These are phyloP conservation scores for Callimorpha dominula DNA, from an alignment of 2,888 invertebrate genomes.

Conservation along the genomic window DNA sequence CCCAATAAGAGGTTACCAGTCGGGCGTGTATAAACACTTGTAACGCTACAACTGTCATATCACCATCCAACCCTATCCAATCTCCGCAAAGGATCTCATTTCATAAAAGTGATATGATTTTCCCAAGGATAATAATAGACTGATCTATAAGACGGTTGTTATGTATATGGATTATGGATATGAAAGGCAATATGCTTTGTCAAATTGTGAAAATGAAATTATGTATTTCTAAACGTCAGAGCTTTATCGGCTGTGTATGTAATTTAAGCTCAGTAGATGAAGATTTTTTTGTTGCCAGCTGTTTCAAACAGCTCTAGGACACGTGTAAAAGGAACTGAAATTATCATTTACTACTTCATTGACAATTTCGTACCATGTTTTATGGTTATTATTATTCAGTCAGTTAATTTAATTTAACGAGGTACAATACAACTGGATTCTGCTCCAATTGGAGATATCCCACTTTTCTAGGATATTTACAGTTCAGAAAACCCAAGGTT, in stretches of 20 bases:
- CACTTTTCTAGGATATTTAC: too few relatives aligned
- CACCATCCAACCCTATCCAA: background rate
- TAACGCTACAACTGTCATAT: background rate
- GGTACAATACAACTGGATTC: too few relatives aligned
- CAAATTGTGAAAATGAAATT: background rate
- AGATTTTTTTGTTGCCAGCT: background rate
- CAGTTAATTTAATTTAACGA: too few relatives aligned
- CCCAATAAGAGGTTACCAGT: background rate
- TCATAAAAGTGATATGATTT: background rate
- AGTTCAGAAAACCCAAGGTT: too few relatives aligned
- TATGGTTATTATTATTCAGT: too few relatives aligned
- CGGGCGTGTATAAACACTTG: background rate
- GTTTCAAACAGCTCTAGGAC: background rate
- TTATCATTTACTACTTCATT: background rate
- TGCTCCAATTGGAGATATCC: too few relatives aligned
- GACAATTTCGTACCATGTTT: background rate
- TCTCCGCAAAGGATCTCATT: slow-evolving; percentile 3
- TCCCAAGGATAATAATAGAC: background rate
- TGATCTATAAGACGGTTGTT: background rate
- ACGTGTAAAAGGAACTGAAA: background rate
- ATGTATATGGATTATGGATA: background rate
- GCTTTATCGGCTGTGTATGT: background rate
- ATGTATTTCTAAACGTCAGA: background rate
- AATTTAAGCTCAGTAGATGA: background rate
- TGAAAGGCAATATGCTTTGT: background rate